Base-by-base conservation (phyloP, 2,113 vertebrate species). In the Phrynocephalus versicolor region DNA sequence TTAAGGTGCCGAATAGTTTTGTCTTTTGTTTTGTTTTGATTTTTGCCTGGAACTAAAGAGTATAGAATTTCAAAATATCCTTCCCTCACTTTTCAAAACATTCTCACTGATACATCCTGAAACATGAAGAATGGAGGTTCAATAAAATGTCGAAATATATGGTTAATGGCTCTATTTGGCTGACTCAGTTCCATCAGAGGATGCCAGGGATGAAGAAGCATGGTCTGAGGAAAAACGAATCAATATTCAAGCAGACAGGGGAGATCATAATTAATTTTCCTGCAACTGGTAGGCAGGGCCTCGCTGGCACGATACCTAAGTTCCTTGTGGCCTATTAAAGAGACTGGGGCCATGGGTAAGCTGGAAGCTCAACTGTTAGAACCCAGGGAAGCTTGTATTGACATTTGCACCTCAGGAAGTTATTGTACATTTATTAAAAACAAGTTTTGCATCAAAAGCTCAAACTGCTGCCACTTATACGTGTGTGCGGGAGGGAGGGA, bases 361-460 rank as follows among this genome's bases (percentile, higher is more conserved):
- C 6, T 65, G 27, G 6, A 6, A 51, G 13, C 57, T 80, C 9
- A 67, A 3, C 12, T 19, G 41, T 4, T 2, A 82, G 13, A 70
- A 10, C 12, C 25, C 55, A 33, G 0, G 0, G 79, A 86, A 64
- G 1, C 19, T 37, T 82, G 35, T 74, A 16, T 27, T 58, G 6
- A 0, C 0, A 78, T 67, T 10, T 8, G 82, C 6, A 37, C 2
- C 2, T 0, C 82, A 6, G n/a, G 2, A 25, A 3, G 72, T 3
- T 21, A 55, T 41, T 87, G 35, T 71, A 10, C 3, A 0, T 79
- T 82, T 87, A 73, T 79, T 84, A 87, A 81, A 81, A 51, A 64
- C 0, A 0, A 41, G 58, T 77, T 79, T 33, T 78, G 21, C 0
- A 0, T 81, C 15, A 4, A 3, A 84, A 89, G 71, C 6, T 0